A percentile compares a stretch with the other conserved stretches of the same genome.
phyloP scores from a whole-genome alignment of 2,888 invertebrate species.

The Eustalomyia histrio region DNA sequence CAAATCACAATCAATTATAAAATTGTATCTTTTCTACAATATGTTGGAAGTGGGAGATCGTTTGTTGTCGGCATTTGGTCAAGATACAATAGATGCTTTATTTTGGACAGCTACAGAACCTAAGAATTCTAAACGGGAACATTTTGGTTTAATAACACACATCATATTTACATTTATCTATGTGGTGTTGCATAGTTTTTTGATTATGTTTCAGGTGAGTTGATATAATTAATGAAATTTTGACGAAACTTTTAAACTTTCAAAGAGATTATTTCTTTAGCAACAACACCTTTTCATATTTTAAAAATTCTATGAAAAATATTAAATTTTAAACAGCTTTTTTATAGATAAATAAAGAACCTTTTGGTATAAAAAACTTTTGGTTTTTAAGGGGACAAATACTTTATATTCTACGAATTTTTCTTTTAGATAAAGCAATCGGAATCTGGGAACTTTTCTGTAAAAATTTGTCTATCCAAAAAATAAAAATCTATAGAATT shows the following conservation, averaged over 20 bases:
- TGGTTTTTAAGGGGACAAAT: too few species aligned
- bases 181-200: constrained; percentile 92
- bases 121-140: constrained; percentile 88
- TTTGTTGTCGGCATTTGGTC: constrained; percentile 96
- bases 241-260: neutral
- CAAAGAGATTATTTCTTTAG: neutral
- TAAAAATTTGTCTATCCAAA: too few species aligned
- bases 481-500: too few species aligned
- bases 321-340: too few species aligned
- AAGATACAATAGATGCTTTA: constrained; percentile 98
- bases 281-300: too few species aligned
- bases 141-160: constrained; percentile 93
- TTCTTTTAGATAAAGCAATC: too few species aligned
- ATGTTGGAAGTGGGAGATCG: constrained; percentile 99
- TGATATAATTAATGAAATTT: constrained; percentile 73
- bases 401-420: too few species aligned
- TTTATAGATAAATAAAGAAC: too few species aligned
- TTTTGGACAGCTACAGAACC: constrained; percentile 99
- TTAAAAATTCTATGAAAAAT: too few species aligned
- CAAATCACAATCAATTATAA: constrained; percentile 98
- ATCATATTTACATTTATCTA: constrained; percentile 94
- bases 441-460: too few species aligned
- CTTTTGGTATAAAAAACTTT: too few species aligned
- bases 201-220: constrained; percentile 97
- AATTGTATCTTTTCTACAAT: constrained; percentile 99